Evolutionary conservation across 2,888 invertebrate genomes (phyloP).

Genomic region (Nasonia oneida): DNA sequence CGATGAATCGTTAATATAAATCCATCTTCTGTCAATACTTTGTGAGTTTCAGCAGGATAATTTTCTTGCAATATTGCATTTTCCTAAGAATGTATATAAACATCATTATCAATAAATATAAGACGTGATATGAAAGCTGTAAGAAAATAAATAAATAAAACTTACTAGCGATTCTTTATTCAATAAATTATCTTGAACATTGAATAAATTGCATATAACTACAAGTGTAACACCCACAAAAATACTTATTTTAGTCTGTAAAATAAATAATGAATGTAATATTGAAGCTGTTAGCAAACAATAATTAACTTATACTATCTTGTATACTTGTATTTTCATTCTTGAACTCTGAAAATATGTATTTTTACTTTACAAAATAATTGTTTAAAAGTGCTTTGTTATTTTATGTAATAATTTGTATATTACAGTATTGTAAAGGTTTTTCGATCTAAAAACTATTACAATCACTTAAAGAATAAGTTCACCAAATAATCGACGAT

Average conservation of each 20-base stretch:
- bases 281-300: background rate
- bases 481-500: too few species aligned
- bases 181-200: background rate
- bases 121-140: background rate
- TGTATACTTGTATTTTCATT: background rate
- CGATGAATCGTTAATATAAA: conserved; percentile 66
- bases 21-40: conserved; percentile 66
- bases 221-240: background rate
- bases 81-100: conserved; percentile 80
- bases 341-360: background rate
- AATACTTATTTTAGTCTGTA: background rate
- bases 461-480: too few species aligned
- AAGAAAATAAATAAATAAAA: background rate
- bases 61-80: conserved; percentile 62
- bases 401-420: too few species aligned
- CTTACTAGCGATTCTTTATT: background rate
- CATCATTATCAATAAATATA: background rate
- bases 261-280: background rate
- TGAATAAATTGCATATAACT: background rate
- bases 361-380: too few species aligned
- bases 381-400: too few species aligned
- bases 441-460: too few species aligned
- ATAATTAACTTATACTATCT: too few species aligned
- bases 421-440: too few species aligned
- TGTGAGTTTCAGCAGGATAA: conserved; percentile 65